Percentiles rank a stretch among this genome's conserved stretches.
Conservation (phyloP, 2,797 vertebrate genomes). For the Macrochelys suwanniensis region DNA sequence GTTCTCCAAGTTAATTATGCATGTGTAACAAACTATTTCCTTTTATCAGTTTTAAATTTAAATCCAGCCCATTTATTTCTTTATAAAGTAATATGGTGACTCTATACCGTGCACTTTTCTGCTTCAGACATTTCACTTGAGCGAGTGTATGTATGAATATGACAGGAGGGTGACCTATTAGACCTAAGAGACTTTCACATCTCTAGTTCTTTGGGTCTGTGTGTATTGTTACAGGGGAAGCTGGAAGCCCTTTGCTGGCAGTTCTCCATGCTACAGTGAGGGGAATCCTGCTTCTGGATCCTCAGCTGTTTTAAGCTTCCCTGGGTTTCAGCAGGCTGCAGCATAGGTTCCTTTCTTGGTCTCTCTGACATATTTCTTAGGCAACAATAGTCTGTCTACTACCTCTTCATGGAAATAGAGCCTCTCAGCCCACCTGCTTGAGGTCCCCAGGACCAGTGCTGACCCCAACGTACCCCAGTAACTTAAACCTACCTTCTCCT, state of each 20-base stretch:
- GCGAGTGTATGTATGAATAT: not conserved
- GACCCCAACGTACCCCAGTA: not conserved
- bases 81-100: constrained; percentile 25
- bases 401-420: not conserved
- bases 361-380: not conserved
- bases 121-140: constrained; percentile 32
- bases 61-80: constrained; percentile 57
- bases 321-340: not conserved
- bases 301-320: not conserved
- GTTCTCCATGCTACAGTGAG: not conserved
- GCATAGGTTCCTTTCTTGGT: not conserved
- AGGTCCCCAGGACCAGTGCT: not conserved
- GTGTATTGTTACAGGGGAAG: too few relatives aligned
- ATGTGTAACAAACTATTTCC: constrained; percentile 55
- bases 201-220: not conserved
- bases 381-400: not conserved
- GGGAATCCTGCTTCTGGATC: not conserved
- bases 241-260: not conserved
- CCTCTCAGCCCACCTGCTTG: not conserved
- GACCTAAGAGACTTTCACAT: not conserved
- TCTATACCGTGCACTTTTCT: constrained; percentile 52
- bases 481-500: not conserved
- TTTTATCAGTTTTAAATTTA: constrained; percentile 68
- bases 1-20: constrained; percentile 51
- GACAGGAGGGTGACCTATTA: not conserved